phyloP scores from a whole-genome alignment of 1,140 invertebrate genomes.

The Amphibalanus amphitrite region DNA sequence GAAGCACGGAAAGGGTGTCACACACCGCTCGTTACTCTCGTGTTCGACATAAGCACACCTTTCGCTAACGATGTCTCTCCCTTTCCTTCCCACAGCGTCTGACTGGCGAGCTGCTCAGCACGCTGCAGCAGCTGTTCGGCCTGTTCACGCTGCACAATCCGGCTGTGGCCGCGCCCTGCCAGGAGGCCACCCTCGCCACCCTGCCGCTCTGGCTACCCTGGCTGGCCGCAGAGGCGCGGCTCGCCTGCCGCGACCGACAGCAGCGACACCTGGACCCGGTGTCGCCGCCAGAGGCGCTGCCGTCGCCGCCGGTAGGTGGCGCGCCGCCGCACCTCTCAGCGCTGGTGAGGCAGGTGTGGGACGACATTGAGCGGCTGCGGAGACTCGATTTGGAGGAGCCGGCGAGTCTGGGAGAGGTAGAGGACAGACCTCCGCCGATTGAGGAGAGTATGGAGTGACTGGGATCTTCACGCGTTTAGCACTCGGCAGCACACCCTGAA shows the following conservation, averaged over 20 bases:
- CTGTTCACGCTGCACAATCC: neutral
- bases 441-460: neutral
- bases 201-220: neutral
- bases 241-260: neutral
- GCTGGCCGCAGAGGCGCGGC: neutral
- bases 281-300: neutral
- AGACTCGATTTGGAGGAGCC: neutral
- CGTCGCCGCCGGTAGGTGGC: neutral
- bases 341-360: neutral
- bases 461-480: too few relatives aligned
- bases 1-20: too few relatives aligned
- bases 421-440: too few relatives aligned
- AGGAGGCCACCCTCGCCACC: neutral
- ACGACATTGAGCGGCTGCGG: neutral
- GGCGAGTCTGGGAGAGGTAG: too few relatives aligned
- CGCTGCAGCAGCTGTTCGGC: neutral
- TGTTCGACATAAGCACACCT: too few relatives aligned
- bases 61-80: too few relatives aligned
- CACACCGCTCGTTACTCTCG: too few relatives aligned
- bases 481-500: too few relatives aligned
- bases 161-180: neutral
- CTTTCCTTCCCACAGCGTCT: neutral
- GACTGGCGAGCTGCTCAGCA: neutral
- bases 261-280: too few relatives aligned
- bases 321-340: neutral